Conservation (phyloP, 2,888 invertebrate species). For the Calameuta pallipes region DNA sequence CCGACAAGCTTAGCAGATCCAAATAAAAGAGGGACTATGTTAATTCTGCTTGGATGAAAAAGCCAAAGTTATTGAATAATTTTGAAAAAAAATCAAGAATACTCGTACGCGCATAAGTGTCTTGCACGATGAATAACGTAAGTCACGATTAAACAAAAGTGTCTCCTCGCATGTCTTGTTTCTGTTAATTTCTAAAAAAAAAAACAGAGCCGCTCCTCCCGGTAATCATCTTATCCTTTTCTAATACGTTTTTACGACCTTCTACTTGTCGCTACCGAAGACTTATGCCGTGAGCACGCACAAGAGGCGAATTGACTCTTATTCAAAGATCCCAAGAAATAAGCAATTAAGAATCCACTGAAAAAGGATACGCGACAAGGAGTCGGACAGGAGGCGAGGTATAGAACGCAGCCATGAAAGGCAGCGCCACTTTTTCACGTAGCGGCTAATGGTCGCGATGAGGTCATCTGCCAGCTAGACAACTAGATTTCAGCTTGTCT, state of each 20-base stretch:
- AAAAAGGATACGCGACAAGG: slow-evolving; percentile 46
- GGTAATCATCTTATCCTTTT: neutral
- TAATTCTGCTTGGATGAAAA: neutral
- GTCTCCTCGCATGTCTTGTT: neutral
- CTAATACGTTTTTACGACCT: neutral
- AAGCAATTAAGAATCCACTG: slow-evolving; percentile 54
- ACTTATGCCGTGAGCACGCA: slow-evolving; percentile 2
- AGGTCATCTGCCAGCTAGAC: slow-evolving; percentile 55
- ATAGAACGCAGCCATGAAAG: slow-evolving; percentile 47
- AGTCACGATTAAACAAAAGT: neutral
- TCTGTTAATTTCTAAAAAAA: neutral
- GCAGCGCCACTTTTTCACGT: slow-evolving; percentile 52
- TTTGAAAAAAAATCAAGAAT: neutral
- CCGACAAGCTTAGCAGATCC: neutral
- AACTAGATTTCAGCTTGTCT: slow-evolving; percentile 42
- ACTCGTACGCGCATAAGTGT: neutral
- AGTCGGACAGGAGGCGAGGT: slow-evolving; percentile 20
- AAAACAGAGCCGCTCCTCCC: neutral
- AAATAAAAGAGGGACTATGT: neutral
- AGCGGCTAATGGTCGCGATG: slow-evolving; percentile 49
- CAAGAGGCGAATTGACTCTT: slow-evolving; percentile 27
- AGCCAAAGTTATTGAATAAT: neutral
- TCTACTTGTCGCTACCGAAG: neutral
- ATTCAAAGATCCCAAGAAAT: slow-evolving; percentile 50
- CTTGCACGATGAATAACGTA: neutral